A percentile compares a stretch with the other conserved stretches of the same genome.
These are phyloP conservation scores for Cyphomyrus plagiostoma DNA, from an alignment of 2,113 vertebrate species.

Conservation along the genomic window DNA sequence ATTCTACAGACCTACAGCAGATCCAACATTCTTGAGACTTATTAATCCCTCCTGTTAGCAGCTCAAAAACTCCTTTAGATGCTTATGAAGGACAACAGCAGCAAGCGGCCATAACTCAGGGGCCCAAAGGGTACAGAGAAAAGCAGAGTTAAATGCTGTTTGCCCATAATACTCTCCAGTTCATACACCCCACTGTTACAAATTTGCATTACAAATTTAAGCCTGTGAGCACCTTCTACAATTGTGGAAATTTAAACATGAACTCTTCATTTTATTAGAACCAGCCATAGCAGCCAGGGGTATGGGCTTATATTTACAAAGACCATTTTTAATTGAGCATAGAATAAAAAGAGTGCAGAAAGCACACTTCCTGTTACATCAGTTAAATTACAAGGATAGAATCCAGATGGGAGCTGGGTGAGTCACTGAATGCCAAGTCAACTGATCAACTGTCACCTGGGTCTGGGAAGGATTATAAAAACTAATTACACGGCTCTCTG, in stretches of 20 bases:
- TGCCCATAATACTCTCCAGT: not conserved
- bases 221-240: not conserved
- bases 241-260: not conserved
- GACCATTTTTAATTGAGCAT: not conserved
- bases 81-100: not conserved
- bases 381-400: not conserved
- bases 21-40: not conserved
- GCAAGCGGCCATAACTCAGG: not conserved
- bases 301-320: not conserved
- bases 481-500: too few relatives aligned
- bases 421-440: not conserved
- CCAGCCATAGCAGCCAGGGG: not conserved
- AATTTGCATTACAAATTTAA: not conserved
- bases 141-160: not conserved
- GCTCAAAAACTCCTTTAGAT: not conserved
- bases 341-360: not conserved
- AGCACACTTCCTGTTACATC: not conserved
- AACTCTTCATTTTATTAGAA: not conserved
- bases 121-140: not conserved
- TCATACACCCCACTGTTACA: not conserved
- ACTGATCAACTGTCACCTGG: not conserved
- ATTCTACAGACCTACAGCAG: not conserved
- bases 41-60: conserved; percentile 13
- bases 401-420: not conserved
- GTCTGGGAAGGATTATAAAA: not conserved